Evolutionary conservation across 2,113 vertebrate genomes (phyloP), one percentile per base, ranked within the genome.

Genomic region (Passer montanus): DNA sequence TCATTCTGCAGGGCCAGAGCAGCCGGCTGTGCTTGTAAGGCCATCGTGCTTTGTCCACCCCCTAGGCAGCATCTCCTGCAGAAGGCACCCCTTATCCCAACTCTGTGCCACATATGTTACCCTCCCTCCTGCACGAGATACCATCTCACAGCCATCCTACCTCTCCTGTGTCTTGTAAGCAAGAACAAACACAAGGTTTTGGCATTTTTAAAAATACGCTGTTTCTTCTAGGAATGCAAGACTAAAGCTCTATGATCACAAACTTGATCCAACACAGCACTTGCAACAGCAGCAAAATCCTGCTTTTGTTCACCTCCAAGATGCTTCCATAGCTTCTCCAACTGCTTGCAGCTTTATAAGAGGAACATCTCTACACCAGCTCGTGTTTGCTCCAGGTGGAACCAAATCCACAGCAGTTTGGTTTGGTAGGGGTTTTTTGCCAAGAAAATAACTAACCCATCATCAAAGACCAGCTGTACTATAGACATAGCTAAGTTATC

Each of bases 1-100:
- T 77, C 79, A 80, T 49, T 52, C 23, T 84, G 59, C 1, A 0
- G 8, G n/a, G 33, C 31, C 2, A 4, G 30, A 18, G 50, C 4
- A 1, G 31, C 21, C 0, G 0, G n/a, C 6, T 60, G 23, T 24
- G 12, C 43, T 41, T 39, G 15, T 22, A 28, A 8, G 12, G 20
- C 26, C 0, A 0, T 39, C 44, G 4, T 5, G 5, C 44, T 63
- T 21, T 0, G 0, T 22, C 62, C 11, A 2, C 35, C 58, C 58
- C 23, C 16, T 2, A 3, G 46, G 55, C 23, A 74, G 39, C 67
- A 27, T 2, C 39, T 76, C 49, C 33, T 28, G 55, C 59, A 66
- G 58, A 80, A 86, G 35, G 21, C 30, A 56, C 0, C 26, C 33
- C 15, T 72, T 41, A 31, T 0, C 21, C 21, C 74, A 87, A 60